Evolutionary conservation across 2,113 vertebrate species (phyloP).

Genomic region (Macquaria ambigua): DNA sequence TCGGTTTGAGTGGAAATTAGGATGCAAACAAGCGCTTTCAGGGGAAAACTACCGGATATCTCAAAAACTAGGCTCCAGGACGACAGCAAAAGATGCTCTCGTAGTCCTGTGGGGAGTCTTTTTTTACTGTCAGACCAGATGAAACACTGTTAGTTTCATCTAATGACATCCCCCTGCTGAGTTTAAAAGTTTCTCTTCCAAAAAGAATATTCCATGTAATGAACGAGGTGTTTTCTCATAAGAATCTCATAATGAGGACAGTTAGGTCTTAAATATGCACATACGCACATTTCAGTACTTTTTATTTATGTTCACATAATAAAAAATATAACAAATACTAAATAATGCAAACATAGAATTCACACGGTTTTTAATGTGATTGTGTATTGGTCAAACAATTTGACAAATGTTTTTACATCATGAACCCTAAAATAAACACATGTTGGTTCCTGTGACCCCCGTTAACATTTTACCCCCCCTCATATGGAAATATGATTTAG

Average conservation of each 20-base stretch:
- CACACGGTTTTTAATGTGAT: background rate
- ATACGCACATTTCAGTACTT: background rate
- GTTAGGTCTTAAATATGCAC: background rate
- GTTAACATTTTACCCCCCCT: background rate
- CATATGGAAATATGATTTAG: background rate
- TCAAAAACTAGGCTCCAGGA: conserved; percentile 7
- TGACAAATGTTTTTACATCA: background rate
- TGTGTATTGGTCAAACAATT: background rate
- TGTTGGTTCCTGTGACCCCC: background rate
- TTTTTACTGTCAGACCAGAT: conserved; percentile 38
- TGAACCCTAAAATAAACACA: background rate
- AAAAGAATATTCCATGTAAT: conserved; percentile 18
- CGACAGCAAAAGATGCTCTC: background rate
- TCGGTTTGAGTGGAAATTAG: background rate
- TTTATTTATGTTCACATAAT: conserved; percentile 14
- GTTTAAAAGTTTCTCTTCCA: conserved; percentile 28
- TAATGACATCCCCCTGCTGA: conserved; percentile 31
- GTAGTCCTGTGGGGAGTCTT: conserved; percentile 8
- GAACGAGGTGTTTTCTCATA: conserved; percentile 19
- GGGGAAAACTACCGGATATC: conserved; percentile 7
- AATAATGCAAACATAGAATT: conserved; percentile 15
- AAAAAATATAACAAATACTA: background rate
- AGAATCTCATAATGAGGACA: conserved; percentile 7
- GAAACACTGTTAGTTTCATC: conserved; percentile 40
- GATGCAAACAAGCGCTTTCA: conserved; percentile 25